phyloP scores from a whole-genome alignment of 2,797 vertebrate species.

The Chromis chromis region DNA sequence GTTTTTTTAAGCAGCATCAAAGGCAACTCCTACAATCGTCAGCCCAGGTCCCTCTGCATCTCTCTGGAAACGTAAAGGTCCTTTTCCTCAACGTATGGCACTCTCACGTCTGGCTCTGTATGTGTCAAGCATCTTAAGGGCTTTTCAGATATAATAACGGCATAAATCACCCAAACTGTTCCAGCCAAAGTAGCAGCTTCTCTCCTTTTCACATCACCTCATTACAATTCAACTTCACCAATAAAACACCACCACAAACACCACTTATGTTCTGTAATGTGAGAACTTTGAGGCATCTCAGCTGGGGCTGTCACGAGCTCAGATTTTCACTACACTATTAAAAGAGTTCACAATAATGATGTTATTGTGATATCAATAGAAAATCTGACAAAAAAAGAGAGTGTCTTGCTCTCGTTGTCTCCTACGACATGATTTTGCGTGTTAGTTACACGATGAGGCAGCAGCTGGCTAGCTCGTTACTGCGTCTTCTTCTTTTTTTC shows the following conservation, averaged over 20 bases:
- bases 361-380: too few species aligned
- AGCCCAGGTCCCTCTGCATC: constrained; percentile 44
- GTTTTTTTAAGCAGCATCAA: constrained; percentile 71
- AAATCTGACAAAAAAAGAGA: too few species aligned
- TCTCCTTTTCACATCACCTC: not conserved
- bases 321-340: too few species aligned
- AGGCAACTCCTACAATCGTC: constrained; percentile 65
- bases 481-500: too few species aligned
- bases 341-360: too few species aligned
- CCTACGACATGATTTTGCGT: too few species aligned
- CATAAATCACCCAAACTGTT: constrained; percentile 39
- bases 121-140: constrained; percentile 44
- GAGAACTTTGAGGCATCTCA: constrained; percentile 26
- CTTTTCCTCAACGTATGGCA: constrained; percentile 66
- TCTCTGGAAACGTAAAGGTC: constrained; percentile 52
- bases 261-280: constrained; percentile 13
- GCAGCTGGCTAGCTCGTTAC: too few species aligned
- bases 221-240: constrained; percentile 19
- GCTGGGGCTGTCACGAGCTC: too few species aligned
- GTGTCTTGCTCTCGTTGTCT: too few species aligned
- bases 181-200: constrained; percentile 56
- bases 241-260: constrained; percentile 32
- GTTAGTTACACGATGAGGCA: too few species aligned
- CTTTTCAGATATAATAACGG: constrained; percentile 40
- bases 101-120: constrained; percentile 54